Evolutionary conservation across 2,888 invertebrate species (phyloP), one percentile per base, ranked within the genome.

Genomic region (Cephalotes varians): DNA sequence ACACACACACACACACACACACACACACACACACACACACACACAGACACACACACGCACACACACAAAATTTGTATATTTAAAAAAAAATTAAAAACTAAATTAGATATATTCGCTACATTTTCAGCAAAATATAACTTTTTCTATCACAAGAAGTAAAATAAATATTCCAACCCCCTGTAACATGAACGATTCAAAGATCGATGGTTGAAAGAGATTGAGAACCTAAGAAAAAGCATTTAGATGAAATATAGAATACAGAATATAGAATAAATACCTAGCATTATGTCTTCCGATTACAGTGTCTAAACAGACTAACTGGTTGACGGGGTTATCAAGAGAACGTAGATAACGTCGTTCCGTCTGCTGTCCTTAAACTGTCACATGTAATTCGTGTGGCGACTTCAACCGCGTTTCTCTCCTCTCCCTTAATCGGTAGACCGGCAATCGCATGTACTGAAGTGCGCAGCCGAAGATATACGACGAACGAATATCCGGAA

Each of bases 401-500:
- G 74, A 84, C 82, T 67, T 25, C 58, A 12, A 21, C 28, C 34
- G 69, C 71, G 84, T 64, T 62, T 73, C 80, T 81, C 69, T 77
- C 49, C 56, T 65, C 64, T 84, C 86, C n/a, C 77, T n/a, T 83
- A 81, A 79, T 76, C 81, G 73, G 69, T 74, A 31, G 28, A 77
- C 62, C 47, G 76, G 40, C 56, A 69, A 72, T 76, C 71, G 76
- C 28, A 67, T 73, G 40, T 67, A 85, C 74, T 49, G 34, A 72
- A 60, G 64, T 69, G 85, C 62, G 28, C 71, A 80, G 83, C 64
- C 60, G 47, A 82, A 89, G 90, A 92, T 91, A 92, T 91, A 92
- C 90, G 92, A 86, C 86, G 86, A 88, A 86, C 87, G 87, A 90
- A 90, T 92, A 93, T 91, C 92, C 89, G 86, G 88, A 92, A 92